Evolutionary conservation across 2,797 vertebrate genomes (phyloP), one percentile per base, ranked within the genome.

Genomic region (Leptatherina wallacei): DNA sequence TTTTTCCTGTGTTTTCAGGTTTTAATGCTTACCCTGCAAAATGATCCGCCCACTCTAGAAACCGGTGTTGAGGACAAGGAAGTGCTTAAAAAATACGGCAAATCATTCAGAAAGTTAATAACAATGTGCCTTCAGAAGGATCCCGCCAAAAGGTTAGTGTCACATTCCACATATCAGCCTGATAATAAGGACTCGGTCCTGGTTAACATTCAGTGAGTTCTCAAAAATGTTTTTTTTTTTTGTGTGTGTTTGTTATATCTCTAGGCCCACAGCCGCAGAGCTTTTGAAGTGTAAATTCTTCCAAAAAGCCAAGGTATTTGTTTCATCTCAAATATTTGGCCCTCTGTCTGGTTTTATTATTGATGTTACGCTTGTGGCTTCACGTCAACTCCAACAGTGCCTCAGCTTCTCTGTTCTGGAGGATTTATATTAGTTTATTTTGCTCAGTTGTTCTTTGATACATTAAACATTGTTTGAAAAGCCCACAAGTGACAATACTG

Each of bases 221-320:
- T 83, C 40, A 69, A 51, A 63, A 55, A 4, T 20, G 54, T 63
- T 0, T 27, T 73, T 80, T 56, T 47, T 35, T 64, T 91, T n/a
- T n/a, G n/a, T 27, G 24, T 47, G 29, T 58, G 42, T 67, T 93
- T 71, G 29, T 60, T 63, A 42, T 94, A 82, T 94, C 91, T 94
- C 35, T 87, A 99, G 98, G 95, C 98, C 98, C 62, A 97, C 98
- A 91, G 97, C 98, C 75, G 95, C 97, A 88, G 98, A 99, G 94
- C 97, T 99, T 94, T 95, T 99, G 96, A 99, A 99, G 96, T 98
- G 97, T 94, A 99, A 99, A 98, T 98, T 99, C 93, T 98, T 99
- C 95, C 98, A 99, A 94, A 99, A 99, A 95, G 97, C 98, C 86
- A 99, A 99, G 97, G 98, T 99, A 98, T 92, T 78, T 85, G 27